These are phyloP conservation scores for Eunapius fragilis DNA, from an alignment of 37 sponge, comb jelly and placozoan genomes.

Conservation along the genomic window DNA sequence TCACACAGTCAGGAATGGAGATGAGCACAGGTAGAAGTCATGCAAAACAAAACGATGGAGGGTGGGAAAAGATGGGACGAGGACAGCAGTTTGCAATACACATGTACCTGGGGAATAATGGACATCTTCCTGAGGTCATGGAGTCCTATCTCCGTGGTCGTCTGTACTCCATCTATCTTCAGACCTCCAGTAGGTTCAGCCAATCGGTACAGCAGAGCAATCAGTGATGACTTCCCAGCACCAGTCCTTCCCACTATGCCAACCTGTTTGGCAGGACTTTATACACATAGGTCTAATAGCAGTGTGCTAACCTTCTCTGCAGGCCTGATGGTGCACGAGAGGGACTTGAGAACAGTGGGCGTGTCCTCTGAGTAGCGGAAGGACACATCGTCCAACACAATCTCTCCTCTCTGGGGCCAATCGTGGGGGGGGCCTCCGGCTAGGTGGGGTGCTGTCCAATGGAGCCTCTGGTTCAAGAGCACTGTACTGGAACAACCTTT, in stretches of 20 bases:
- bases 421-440: conserved; percentile 41
- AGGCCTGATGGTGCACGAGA: conserved; percentile 43
- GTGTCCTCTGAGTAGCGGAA: conserved; percentile 43
- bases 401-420: conserved; percentile 69
- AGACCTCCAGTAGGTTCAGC: conserved; percentile 86
- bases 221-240: conserved; percentile 92
- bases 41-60: too few relatives aligned
- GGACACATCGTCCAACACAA: conserved; percentile 39
- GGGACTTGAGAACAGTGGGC: conserved; percentile 63
- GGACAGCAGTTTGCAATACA: too few relatives aligned
- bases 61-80: too few relatives aligned
- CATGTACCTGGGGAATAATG: conserved; percentile 83
- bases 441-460: conserved; percentile 32
- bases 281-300: not conserved
- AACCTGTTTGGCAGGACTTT: conserved; percentile 45
- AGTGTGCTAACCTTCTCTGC: conserved; percentile 62
- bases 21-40: too few relatives aligned
- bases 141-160: conserved; percentile 71
- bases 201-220: conserved; percentile 84
- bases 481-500: conserved; percentile 68
- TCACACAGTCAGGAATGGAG: too few relatives aligned
- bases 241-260: conserved; percentile 95
- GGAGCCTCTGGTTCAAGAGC: conserved; percentile 51
- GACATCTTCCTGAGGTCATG: conserved; percentile 82
- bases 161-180: conserved; percentile 82